Evolutionary conservation across 2,888 invertebrate species (phyloP).

Genomic region (Acanthosepion esculentum): DNA sequence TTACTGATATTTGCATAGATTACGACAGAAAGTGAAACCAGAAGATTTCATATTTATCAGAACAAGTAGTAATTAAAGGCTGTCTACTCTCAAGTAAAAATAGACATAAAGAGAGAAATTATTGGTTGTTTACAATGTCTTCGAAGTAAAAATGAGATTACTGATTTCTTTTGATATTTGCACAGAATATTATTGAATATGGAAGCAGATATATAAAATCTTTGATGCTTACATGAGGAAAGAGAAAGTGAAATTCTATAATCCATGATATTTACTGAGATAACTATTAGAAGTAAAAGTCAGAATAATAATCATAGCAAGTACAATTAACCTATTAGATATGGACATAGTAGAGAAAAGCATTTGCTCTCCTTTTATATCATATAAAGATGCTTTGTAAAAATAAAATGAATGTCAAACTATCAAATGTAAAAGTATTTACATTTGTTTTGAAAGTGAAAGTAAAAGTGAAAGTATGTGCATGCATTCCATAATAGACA

Average conservation of each 20-base stretch:
- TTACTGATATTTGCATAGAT: too few species aligned
- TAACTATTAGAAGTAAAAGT: background rate
- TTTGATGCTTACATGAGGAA: background rate
- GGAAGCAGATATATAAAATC: background rate
- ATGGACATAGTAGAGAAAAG: background rate
- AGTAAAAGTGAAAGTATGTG: background rate
- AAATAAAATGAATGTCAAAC: background rate
- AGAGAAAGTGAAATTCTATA: background rate
- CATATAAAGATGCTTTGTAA: background rate
- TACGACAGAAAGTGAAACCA: too few species aligned
- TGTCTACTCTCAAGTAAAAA: too few species aligned
- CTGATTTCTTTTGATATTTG: background rate
- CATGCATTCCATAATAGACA: too few species aligned
- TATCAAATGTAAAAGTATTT: background rate
- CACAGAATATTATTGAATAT: background rate
- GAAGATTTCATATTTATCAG: too few species aligned
- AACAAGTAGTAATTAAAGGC: too few species aligned
- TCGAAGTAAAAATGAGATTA: background rate
- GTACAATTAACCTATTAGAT: background rate
- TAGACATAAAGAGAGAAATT: too few species aligned
- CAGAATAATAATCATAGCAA: background rate
- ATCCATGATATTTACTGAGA: background rate
- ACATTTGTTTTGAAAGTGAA: background rate
- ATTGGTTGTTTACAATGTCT: background rate
- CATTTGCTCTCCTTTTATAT: background rate